Base-by-base conservation (phyloP, 2,888 invertebrate genomes). In the Torymus texanus region DNA sequence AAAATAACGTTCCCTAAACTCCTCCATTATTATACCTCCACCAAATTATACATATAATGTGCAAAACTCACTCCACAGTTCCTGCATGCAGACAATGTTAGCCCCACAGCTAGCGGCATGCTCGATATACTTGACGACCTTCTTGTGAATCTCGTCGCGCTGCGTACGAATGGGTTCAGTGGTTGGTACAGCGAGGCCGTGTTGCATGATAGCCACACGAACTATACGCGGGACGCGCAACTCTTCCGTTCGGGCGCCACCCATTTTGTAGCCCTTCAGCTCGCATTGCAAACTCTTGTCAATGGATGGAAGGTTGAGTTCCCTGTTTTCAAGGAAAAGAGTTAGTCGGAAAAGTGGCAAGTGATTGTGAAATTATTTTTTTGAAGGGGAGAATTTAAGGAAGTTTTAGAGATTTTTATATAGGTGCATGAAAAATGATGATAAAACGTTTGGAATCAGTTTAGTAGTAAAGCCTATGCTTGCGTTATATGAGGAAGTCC, bases 81-180 rank as follows among this genome's bases (percentile, higher is more conserved):
- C 99, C 91, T 99, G 99, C 83, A 98, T 93, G 88, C 98, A 98
- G 68, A 99, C 90, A 63, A 99, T 92, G 87, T 98, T 97, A 55
- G 97, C 97, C 0, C 94, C 94, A 84, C 94, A 95, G 12, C 91
- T 87, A 0, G 94, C 95, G 0, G 99, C 98, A 0, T 94, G 92
- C 75, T 94, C 92, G 55, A 97, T 94, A 51, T 97, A 94, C 55
- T 91, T 91, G 74, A 91, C 91, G 2, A 98, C 93, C 90, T 97
- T 94, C 78, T 93, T 89, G 89, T 95, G 94, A 83, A 98, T 92
- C 1, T 96, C 96, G 81, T 93, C 92, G 79, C 96, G 92, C 92
- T 98, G 97, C 73, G 94, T 92, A 12, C 90, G 88, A 63, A 98
- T 91, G 0, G 96, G 93, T 10, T 92, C 93, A 59, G 93, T 92